A percentile compares a stretch with the other conserved stretches of the same genome.
Evolutionary conservation across 2,113 vertebrate genomes (phyloP).

Genomic region (Cephalopterus ornatus): DNA sequence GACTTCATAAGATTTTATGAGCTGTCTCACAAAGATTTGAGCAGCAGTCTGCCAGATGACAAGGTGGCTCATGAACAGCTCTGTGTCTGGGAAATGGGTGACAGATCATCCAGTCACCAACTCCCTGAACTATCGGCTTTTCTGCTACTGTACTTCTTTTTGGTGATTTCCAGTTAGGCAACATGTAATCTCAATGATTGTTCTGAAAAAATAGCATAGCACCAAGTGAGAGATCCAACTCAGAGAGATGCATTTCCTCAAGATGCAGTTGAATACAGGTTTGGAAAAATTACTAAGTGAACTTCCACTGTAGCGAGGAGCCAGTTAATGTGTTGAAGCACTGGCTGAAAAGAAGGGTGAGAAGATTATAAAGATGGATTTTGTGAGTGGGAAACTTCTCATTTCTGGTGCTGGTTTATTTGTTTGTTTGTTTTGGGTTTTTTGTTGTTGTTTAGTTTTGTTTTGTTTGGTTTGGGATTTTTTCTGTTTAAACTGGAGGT

Average conservation of each 20-base stretch:
- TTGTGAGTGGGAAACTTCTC: neutral
- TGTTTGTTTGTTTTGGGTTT: neutral
- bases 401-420: neutral
- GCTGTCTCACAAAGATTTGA: neutral
- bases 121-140: neutral
- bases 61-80: neutral
- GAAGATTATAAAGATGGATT: neutral
- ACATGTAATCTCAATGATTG: neutral
- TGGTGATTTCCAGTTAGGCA: neutral
- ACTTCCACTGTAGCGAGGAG: neutral
- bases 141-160: neutral
- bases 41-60: neutral
- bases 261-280: neutral
- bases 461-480: too few relatives aligned
- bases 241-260: neutral
- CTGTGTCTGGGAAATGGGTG: neutral
- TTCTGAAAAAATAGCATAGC: neutral
- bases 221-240: neutral
- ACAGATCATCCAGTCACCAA: neutral
- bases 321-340: neutral
- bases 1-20: neutral
- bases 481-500: neutral
- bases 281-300: neutral
- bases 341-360: neutral
- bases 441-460: neutral